Conservation (phyloP, 2,797 vertebrate species). For the Hypotaenidia okinawae region DNA sequence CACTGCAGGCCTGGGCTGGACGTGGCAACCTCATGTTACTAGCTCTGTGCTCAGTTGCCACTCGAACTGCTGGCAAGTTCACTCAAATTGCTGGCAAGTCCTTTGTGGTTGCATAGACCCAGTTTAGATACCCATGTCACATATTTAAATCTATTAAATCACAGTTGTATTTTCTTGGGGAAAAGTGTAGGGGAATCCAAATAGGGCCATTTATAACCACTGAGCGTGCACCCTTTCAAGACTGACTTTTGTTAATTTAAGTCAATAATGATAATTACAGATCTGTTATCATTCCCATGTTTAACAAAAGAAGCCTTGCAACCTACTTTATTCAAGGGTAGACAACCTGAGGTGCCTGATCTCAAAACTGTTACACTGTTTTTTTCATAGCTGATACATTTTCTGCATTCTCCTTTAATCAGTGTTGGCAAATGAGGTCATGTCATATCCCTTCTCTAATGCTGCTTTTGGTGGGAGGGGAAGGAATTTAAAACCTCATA, state of each 20-base stretch:
- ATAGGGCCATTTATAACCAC: background rate
- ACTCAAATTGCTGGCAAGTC: background rate
- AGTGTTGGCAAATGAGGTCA: background rate
- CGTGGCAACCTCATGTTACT: background rate
- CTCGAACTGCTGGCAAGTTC: background rate
- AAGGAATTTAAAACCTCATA: background rate
- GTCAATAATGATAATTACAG: background rate
- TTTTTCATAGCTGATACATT: background rate
- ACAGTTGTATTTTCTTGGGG: background rate
- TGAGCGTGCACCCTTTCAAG: background rate
- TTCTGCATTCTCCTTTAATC: background rate
- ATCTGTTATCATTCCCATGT: background rate
- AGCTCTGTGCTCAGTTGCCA: background rate
- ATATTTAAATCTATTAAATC: background rate
- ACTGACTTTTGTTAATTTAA: background rate
- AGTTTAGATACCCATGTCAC: background rate
- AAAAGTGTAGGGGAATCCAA: background rate
- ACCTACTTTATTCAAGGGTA: background rate
- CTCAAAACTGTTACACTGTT: background rate
- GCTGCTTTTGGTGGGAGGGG: background rate
- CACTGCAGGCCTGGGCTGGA: background rate
- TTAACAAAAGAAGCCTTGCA: slow-evolving; percentile 10
- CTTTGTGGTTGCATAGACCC: background rate
- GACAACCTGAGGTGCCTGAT: background rate
- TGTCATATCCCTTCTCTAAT: background rate